Base-by-base conservation (phyloP, 2,113 vertebrate species). In the Synchiropus splendidus region DNA sequence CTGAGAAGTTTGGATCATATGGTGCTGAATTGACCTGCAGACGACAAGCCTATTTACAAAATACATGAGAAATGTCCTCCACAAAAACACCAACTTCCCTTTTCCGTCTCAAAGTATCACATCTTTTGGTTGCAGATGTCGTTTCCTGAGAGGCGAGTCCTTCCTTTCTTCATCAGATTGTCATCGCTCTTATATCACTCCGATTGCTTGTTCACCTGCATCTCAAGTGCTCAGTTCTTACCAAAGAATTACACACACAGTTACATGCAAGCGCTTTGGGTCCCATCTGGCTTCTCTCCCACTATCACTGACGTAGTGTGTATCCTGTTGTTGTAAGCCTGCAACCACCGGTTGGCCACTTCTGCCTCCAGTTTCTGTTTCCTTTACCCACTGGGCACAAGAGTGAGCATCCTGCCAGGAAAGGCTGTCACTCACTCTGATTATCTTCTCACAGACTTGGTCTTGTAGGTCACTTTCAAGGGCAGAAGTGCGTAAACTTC, bases 331-430 rank as follows among this genome's bases (percentile, higher is more conserved):
- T 84, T 80, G 58, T 64, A 51, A 45, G 17, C 14, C 42, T 30
- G 37, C 41, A 38, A 36, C 32, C 56, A 61, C 62, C 51, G 64
- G 45, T 50, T 36, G 36, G 13, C 61, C 45, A 31, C 54, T 51
- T 44, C 34, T 41, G 42, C 39, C 32, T 16, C 39, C 43, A 18
- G 36, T 51, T 34, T 47, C 27, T 39, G 65, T 54, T 81, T 78
- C 63, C 73, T 70, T 54, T 57, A 61, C 63, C 13, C 45, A 69
- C 56, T 42, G 72, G 67, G 76, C 59, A 74, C 48, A 66, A 66
- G 58, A 70, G 64, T 60, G 32, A 58, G 70, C 66, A 78, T 86
- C 81, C 84, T 85, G 81, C 14, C 53, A 78, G 83, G 78, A 85
- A 84, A 52, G 48, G 53, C 45, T 51, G 55, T 74, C 69, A 53